Base-by-base conservation (phyloP, 2,888 invertebrate species). In the Trichogramma evanescens region DNA sequence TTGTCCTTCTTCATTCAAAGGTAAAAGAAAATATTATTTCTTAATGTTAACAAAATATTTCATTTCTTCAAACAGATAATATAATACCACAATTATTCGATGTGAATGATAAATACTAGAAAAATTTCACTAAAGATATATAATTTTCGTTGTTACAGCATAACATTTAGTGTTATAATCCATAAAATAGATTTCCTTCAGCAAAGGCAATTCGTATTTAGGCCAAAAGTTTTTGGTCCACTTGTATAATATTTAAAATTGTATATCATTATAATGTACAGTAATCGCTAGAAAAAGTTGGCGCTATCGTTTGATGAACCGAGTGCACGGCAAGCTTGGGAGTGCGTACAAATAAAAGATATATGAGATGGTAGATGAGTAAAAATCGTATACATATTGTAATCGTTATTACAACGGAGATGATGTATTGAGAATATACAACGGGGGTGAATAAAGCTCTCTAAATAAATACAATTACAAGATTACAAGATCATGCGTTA, bases 191-290 rank as follows among this genome's bases (percentile, higher is more conserved):
- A 26, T 26, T 26, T 26, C 26, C 26, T 26, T 26, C 26, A 26
- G 26, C 26, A 26, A 26, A 26, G 26, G 26, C 26, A 26, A 26
- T 26, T 26, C 26, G 26, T 26, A 26, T 53, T 64, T 64, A 64
- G 64, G 64, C 62, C 62, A 56, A 56, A 62, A 58, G 58, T 60
- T 56, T 58, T 63, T 64, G 64, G 64, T 62, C 64, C 62, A 48
- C 62, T 58, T 9, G 8, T 8, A 45, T 8, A 26, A 45, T 9
- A 45, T n/a, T 9, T 9, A 45, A 9, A 45, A 45, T 45, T 45
- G 45, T 8, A 45, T 9, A 45, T 9, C 8, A 45, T 45, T 58
- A 62, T 62, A 39, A 48, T 54, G 43, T 57, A 58, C 51, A 62
- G n/a, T 56, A 62, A 52, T 56, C 57, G 50, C 61, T 63, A 61